phyloP scores from a whole-genome alignment of 1,140 invertebrate genomes.

The Eulimnadia texana region DNA sequence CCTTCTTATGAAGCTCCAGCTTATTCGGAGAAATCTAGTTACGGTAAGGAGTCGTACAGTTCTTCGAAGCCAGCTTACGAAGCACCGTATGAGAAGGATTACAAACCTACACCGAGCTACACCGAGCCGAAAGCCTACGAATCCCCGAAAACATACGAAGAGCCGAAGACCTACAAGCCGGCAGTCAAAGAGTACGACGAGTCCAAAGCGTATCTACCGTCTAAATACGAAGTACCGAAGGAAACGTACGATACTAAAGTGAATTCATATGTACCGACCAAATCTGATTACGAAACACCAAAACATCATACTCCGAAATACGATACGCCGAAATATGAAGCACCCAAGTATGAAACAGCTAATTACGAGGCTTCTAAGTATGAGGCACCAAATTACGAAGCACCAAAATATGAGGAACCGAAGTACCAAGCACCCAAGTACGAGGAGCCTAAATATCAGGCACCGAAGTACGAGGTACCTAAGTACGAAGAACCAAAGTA shows the following conservation, averaged over 20 bases:
- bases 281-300: conserved; percentile 2
- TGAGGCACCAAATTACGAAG: background rate
- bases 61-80: conserved; percentile 2
- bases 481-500: background rate
- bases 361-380: conserved; percentile 13
- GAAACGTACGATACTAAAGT: background rate
- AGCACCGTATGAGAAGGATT: conserved; percentile 4
- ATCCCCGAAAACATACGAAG: conserved; percentile 5
- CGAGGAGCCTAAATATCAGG: background rate
- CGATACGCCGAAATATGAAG: background rate
- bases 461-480: background rate
- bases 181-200: conserved; percentile 10
- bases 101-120: background rate
- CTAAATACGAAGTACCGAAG: conserved; percentile 5
- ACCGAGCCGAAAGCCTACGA: conserved; percentile 1
- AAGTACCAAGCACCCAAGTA: background rate
- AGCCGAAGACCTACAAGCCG: conserved; percentile 5
- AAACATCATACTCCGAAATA: conserved; percentile 2
- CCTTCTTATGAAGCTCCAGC: background rate
- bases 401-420: background rate
- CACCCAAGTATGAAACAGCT: background rate
- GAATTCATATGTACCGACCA: background rate
- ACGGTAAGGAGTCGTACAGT: too few relatives aligned
- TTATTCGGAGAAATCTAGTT: too few relatives aligned
- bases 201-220: background rate